Conservation (phyloP, 2,888 invertebrate species). For the Pomacea canaliculata region DNA sequence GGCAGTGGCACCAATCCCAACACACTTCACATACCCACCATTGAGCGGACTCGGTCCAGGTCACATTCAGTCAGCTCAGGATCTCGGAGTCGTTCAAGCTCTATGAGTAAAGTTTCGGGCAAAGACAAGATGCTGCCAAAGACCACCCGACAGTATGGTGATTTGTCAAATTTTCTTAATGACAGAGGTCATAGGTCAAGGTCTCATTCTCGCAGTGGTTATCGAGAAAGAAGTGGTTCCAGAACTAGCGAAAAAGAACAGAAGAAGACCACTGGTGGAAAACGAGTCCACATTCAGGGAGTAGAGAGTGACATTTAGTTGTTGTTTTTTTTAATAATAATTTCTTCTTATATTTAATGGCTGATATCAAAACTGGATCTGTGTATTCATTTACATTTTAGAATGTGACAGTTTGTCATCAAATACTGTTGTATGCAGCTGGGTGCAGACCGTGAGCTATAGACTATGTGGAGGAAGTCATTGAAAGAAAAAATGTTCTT, state of each 20-base stretch:
- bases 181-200: not conserved
- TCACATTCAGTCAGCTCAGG: conserved; percentile 30
- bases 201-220: conserved; percentile 21
- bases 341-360: too few species aligned
- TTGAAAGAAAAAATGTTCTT: too few species aligned
- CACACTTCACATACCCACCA: conserved; percentile 28
- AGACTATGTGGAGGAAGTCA: too few species aligned
- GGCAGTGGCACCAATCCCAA: conserved; percentile 25
- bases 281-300: conserved; percentile 35
- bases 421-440: too few species aligned
- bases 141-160: conserved; percentile 25
- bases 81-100: conserved; percentile 5
- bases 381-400: too few species aligned
- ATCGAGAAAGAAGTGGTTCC: conserved; percentile 25
- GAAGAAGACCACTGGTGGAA: conserved; percentile 30
- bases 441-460: too few species aligned
- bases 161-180: conserved; percentile 19
- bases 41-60: conserved; percentile 33
- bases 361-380: too few species aligned
- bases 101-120: conserved; percentile 20
- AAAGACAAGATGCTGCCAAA: conserved; percentile 13
- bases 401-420: too few species aligned
- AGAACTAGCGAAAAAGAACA: conserved; percentile 28
- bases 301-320: conserved; percentile 34
- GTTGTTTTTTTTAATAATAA: too few species aligned